Evolutionary conservation across 2,797 vertebrate genomes (phyloP).

Genomic region (Graptemys geographica): DNA sequence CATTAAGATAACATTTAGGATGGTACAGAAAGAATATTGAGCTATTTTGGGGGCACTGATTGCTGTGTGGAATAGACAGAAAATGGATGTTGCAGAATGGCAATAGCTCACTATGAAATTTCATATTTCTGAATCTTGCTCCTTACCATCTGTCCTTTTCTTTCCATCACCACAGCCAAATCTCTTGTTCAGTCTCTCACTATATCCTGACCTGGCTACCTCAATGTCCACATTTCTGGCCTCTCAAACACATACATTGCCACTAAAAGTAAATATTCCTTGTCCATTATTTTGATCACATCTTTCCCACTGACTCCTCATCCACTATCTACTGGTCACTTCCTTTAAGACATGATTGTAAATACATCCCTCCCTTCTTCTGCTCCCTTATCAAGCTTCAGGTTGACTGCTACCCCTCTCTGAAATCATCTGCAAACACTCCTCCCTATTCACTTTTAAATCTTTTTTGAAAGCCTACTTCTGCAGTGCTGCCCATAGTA

Average conservation of each 20-base stretch:
- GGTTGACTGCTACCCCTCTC: background rate
- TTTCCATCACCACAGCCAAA: background rate
- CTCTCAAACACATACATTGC: background rate
- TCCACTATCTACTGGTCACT: background rate
- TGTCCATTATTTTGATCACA: background rate
- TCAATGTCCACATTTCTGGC: background rate
- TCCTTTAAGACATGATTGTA: background rate
- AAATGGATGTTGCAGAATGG: background rate
- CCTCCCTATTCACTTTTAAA: background rate
- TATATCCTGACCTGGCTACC: background rate
- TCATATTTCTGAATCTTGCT: background rate
- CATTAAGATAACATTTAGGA: background rate
- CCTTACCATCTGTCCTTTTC: background rate
- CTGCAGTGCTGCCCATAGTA: fast-evolving
- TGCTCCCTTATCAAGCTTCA: background rate
- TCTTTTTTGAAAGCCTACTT: background rate
- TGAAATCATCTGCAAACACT: background rate
- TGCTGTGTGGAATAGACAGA: background rate
- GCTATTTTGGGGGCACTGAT: background rate
- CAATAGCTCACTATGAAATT: background rate
- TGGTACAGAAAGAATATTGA: background rate
- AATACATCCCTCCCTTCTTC: fast-evolving
- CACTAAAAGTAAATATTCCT: background rate
- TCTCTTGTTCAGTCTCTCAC: background rate
- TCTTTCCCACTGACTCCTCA: background rate